Evolutionary conservation across 2,113 vertebrate genomes (phyloP).

Genomic region (Balaeniceps rex): DNA sequence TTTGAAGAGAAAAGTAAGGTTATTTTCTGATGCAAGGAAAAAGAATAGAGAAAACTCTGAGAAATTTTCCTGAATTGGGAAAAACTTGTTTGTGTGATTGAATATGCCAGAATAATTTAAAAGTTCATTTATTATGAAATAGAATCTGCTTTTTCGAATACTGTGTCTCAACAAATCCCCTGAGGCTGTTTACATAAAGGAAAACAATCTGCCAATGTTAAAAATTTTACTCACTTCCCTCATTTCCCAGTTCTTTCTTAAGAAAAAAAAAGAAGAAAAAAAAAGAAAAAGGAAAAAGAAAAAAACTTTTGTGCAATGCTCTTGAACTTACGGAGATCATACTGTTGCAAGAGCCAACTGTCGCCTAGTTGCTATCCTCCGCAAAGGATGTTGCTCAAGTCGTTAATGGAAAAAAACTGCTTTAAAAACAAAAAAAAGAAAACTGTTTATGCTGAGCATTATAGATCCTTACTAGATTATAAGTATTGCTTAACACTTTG

Average conservation of each 20-base stretch:
- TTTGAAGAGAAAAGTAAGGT: neutral
- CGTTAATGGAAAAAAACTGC: neutral
- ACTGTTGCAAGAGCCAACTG: neutral
- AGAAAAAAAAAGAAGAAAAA: neutral
- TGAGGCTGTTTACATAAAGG: neutral
- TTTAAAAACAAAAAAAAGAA: neutral
- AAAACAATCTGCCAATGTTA: neutral
- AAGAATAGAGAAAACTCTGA: neutral
- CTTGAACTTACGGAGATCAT: neutral
- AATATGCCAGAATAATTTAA: neutral
- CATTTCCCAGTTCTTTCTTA: neutral
- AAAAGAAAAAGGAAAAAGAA: neutral
- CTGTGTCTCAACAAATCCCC: neutral
- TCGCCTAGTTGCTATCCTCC: neutral
- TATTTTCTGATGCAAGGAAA: neutral
- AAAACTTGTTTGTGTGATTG: neutral
- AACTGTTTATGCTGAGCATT: neutral
- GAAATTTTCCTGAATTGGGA: neutral
- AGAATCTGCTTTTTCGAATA: neutral
- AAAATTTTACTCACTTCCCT: slow-evolving; percentile 5
- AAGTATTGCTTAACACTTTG: neutral
- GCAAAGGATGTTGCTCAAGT: slow-evolving; percentile 5
- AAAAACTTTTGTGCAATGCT: neutral
- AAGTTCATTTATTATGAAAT: slow-evolving; percentile 20
- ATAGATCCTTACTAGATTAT: neutral